Evolutionary conservation across 37 sponge, comb jelly and placozoan species (phyloP).

Genomic region (Cladorhizidae sp.): DNA sequence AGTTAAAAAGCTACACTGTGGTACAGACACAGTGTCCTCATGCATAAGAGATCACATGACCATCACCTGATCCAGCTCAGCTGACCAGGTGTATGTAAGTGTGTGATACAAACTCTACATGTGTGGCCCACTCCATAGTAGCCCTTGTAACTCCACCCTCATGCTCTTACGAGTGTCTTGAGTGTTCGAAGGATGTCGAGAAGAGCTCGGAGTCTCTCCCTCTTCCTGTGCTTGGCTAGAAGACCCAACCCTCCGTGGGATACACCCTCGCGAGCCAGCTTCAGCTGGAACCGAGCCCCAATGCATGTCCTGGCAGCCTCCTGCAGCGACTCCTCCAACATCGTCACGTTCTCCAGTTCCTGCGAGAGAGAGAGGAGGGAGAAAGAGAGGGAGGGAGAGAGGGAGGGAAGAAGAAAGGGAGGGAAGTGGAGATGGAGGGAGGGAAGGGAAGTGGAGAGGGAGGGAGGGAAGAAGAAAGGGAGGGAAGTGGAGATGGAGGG

Average conservation of each 20-base stretch:
- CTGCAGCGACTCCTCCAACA: constrained; percentile 56
- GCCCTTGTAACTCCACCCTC: too few species aligned
- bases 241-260: constrained; percentile 77
- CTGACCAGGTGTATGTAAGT: too few species aligned
- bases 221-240: constrained; percentile 76
- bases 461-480: not conserved
- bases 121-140: too few species aligned
- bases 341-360: constrained; percentile 74
- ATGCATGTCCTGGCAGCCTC: constrained; percentile 51
- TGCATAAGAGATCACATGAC: too few species aligned
- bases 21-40: too few species aligned
- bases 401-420: constrained; percentile 36
- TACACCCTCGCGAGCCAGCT: constrained; percentile 63
- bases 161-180: constrained; percentile 80
- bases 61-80: too few species aligned
- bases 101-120: too few species aligned
- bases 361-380: constrained; percentile 1
- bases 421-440: constrained; percentile 36
- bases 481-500: not conserved
- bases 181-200: constrained; percentile 60
- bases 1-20: too few species aligned
- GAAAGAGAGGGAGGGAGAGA: constrained; percentile 45
- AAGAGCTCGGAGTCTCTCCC: constrained; percentile 50
- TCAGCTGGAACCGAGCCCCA: constrained; percentile 51
- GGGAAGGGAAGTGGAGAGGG: constrained; percentile 29